Evolutionary conservation across 1,140 invertebrate genomes (phyloP).

Genomic region (Anthonomus grandis): DNA sequence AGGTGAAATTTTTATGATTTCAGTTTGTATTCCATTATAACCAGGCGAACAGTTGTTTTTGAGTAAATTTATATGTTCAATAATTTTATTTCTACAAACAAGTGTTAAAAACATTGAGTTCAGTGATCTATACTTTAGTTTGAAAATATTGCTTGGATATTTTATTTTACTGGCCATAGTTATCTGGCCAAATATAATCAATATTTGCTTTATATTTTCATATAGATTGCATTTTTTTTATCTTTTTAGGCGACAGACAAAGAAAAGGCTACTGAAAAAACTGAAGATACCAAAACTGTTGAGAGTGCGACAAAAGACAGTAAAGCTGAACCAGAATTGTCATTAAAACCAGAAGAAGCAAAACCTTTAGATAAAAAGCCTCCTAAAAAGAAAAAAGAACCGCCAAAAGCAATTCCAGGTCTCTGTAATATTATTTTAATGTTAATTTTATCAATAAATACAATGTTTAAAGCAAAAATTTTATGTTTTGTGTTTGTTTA

Average conservation of each 20-base stretch:
- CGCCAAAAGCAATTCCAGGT: slow-evolving; percentile 58
- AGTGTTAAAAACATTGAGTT: no score
- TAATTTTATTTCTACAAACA: no score
- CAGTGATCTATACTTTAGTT: no score
- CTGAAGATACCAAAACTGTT: slow-evolving; percentile 46
- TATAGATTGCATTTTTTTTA: neutral
- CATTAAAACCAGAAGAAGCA: slow-evolving; percentile 22
- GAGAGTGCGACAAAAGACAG: slow-evolving; percentile 43
- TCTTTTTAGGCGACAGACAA: slow-evolving; percentile 9
- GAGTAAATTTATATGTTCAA: no score
- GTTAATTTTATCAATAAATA: neutral
- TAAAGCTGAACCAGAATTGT: neutral
- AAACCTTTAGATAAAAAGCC: slow-evolving; percentile 39
- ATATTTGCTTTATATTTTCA: neutral
- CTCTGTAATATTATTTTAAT: neutral
- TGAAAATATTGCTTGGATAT: no score
- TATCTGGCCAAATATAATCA: no score
- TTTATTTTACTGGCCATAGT: no score
- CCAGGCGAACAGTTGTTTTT: no score
- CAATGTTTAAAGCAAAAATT: neutral
- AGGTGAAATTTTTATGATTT: no score
- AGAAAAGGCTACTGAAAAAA: slow-evolving; percentile 41
- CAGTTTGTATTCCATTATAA: no score
- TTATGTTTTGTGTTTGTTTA: slow-evolving; percentile 1
- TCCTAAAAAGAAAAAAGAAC: slow-evolving; percentile 67